Base-by-base conservation (phyloP, 2,797 vertebrate species). In the Nyctibius grandis region DNA sequence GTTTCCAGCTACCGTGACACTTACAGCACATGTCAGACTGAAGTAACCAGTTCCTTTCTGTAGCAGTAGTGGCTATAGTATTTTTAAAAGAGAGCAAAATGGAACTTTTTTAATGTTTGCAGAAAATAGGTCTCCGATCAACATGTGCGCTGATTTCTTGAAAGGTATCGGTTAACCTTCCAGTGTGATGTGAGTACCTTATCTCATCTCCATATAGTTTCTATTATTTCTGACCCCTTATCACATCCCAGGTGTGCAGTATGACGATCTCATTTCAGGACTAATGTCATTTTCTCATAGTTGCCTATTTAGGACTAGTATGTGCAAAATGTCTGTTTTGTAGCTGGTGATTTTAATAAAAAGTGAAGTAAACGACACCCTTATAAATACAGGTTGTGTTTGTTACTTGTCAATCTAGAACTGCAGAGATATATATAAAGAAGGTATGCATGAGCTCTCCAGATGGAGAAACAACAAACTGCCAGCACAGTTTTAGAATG, bases 261-360 rank as follows among this genome's bases (percentile, higher is more conserved):
- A 76, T 7, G 45, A 68, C 56, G 63, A 26, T 85, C 69, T 91
- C n/a, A 65, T 75, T 86, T 92, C 63, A 77, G 50, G 54, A 79
- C 75, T 96, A 48, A 36, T 82, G 29, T 59, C 9, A 92, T 86
- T 91, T 92, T 94, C 73, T 92, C 73, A 64, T 80, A 93, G 72
- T 50, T 92, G 33, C 48, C 88, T 93, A 29, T 76, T 61, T 56
- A 80, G 77, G 25, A 82, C 9, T 81, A 65, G 15, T 76, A 69
- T 68, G 33, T 93, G 59, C 28, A 91, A 94, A 84, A 54, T 51
- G 18, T 73, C 57, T 93, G 3, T 85, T 95, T 97, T 94, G 68
- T 93, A 97, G 92, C 60, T 89, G 91, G 67, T 78, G 67, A 54
- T 88, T 96, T 93, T 79, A 96, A 96, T 97, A 95, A 97, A 96